phyloP scores from a whole-genome alignment of 2,797 vertebrate genomes.

The Sebastes taczanowskii region DNA sequence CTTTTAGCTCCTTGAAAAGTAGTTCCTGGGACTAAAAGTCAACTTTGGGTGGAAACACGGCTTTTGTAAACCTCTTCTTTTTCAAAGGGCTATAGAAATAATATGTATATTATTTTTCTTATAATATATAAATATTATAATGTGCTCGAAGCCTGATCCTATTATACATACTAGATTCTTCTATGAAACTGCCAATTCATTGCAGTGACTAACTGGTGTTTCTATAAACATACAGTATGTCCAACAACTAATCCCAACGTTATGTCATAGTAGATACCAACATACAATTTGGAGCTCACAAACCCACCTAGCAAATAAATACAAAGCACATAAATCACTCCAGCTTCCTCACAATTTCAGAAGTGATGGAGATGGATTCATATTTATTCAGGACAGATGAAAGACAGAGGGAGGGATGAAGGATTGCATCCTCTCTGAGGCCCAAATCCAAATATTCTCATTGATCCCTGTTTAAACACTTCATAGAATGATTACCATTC shows the following conservation, averaged over 20 bases:
- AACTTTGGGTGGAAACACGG: no score
- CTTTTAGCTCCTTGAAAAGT: no score
- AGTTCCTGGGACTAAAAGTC: no score
- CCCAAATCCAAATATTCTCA: slow-evolving; percentile 24
- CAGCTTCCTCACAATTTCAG: not conserved
- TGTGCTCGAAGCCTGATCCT: not conserved
- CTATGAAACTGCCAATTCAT: not conserved
- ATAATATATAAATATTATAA: not conserved
- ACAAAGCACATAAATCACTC: not conserved
- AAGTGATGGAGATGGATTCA: not conserved
- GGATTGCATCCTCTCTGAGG: not conserved
- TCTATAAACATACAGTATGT: not conserved
- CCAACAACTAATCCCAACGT: not conserved
- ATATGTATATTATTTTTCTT: no score
- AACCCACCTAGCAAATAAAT: not conserved
- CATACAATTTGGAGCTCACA: not conserved
- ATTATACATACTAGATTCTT: not conserved
- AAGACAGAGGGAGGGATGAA: not conserved
- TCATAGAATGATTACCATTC: slow-evolving; percentile 9
- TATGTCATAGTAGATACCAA: not conserved
- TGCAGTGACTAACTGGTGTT: not conserved
- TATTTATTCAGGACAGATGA: slow-evolving; percentile 9
- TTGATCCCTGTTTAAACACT: slow-evolving; percentile 28
- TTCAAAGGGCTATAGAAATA: no score
- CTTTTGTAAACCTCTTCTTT: no score